These are phyloP conservation scores for Ellobium chinense DNA, from an alignment of 2,888 invertebrate genomes.

Conservation along the genomic window DNA sequence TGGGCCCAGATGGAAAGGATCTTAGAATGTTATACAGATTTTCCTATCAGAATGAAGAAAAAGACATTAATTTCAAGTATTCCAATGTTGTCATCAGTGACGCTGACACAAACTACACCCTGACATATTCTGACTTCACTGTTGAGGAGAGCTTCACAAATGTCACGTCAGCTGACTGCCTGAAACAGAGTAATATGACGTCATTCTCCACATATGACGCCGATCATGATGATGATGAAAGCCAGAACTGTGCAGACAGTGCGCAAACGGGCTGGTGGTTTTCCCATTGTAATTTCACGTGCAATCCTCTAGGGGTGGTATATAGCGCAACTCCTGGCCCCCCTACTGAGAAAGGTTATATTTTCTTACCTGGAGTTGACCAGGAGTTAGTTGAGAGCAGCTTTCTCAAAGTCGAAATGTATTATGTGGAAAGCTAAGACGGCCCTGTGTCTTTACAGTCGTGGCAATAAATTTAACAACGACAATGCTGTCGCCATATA, in stretches of 20 bases:
- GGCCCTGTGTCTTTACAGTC: too few relatives aligned
- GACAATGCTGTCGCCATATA: too few relatives aligned
- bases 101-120: neutral
- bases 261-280: constrained; percentile 15
- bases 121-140: neutral
- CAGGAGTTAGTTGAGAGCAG: neutral
- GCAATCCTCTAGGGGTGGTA: neutral
- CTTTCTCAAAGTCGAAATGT: neutral
- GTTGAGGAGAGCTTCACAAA: neutral
- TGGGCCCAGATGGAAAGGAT: too few relatives aligned
- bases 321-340: neutral
- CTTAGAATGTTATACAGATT: too few relatives aligned
- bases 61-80: neutral
- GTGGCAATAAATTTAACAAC: too few relatives aligned
- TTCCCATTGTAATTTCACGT: neutral
- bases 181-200: neutral
- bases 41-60: too few relatives aligned
- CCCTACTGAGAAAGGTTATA: neutral
- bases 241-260: neutral
- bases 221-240: constrained; percentile 32
- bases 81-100: neutral
- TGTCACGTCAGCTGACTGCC: neutral
- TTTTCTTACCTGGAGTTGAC: neutral
- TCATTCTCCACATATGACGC: constrained; percentile 33
- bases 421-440: neutral